Evolutionary conservation across 2,797 vertebrate genomes (phyloP).

Genomic region (Neomorphus geoffroyi): DNA sequence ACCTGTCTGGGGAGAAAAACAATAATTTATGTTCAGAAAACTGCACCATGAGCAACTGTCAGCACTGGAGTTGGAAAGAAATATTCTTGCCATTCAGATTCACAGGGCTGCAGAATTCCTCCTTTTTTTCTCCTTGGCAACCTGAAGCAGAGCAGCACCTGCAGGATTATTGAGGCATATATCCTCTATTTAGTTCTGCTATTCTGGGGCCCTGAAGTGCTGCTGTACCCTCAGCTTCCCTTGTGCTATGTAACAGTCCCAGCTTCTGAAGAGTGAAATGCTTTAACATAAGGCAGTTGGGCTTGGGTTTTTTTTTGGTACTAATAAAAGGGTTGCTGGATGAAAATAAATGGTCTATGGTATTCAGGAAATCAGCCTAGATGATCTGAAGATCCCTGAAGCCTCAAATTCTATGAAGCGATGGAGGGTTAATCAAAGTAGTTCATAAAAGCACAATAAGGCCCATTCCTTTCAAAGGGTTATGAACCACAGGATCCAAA

Average conservation of each 20-base stretch:
- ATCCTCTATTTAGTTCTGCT: not conserved
- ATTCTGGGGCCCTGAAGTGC: not conserved
- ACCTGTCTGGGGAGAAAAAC: not conserved
- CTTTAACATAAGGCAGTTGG: not conserved
- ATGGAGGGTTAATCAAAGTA: slow-evolving; percentile 38
- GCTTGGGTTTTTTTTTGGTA: not conserved
- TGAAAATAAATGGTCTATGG: slow-evolving; percentile 43
- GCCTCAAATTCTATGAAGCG: not conserved
- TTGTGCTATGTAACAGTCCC: not conserved
- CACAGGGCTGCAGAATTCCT: not conserved
- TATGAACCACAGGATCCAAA: not conserved
- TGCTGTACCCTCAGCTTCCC: not conserved
- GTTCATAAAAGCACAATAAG: not conserved
- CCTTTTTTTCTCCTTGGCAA: not conserved
- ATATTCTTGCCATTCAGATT: not conserved
- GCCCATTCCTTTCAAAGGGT: not conserved
- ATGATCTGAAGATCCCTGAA: not conserved
- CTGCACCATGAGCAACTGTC: not conserved
- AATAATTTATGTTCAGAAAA: not conserved
- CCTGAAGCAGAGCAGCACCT: not conserved
- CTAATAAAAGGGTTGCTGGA: not conserved
- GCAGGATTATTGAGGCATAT: not conserved
- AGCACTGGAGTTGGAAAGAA: not conserved
- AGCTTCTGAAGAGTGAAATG: not conserved
- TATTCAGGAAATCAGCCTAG: slow-evolving; percentile 10